Base-by-base conservation (phyloP, 2,113 vertebrate genomes). In the Nansenia antarctica region DNA sequence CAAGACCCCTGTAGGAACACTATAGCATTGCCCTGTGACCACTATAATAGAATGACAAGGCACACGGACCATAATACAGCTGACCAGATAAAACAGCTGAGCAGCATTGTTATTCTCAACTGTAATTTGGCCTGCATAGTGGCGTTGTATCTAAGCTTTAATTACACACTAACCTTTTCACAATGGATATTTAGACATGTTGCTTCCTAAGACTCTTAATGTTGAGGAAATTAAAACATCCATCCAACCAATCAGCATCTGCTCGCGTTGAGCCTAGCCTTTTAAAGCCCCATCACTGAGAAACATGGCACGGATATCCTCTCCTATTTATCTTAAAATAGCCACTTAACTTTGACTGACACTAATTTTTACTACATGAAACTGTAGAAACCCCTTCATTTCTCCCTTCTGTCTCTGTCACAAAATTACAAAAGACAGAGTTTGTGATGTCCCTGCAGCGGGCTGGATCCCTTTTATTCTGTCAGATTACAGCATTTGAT, bases 371-470 rank as follows among this genome's bases (percentile, higher is more conserved):
- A 69, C 93, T 93, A 95, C 95, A 96, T 92, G 94, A 93, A 95
- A 91, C 92, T 90, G 92, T 91, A 84, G 93, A 93, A 96, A 93
- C 89, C 94, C 89, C 91, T 93, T 94, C 94, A 93, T 86, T 95
- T 92, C 93, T 85, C 76, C 83, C 73, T 84, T 89, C 84, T 80
- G 77, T 90, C 84, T 85, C 86, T 86, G 87, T 96, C 92, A 92
- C 93, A 90, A 94, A 94, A 98, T 97, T 95, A 95, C 94, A 96
- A 96, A 94, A 95, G 95, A 96, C 95, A 96, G 95, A 95, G 94
- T 93, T 95, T 94, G 95, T 93, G 94, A 95, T 96, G 95, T 96
- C 95, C 92, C 93, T n/a, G n/a, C 87, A 92, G 76, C 92, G n/a
- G n/a, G 79, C 89, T 84, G 93, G 92, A 94, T 94, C 83, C n/a